phyloP scores from a whole-genome alignment of 30 jellyfish, hydroid and myxozoan genomes.

The Chrysaora quinquecirrha region DNA sequence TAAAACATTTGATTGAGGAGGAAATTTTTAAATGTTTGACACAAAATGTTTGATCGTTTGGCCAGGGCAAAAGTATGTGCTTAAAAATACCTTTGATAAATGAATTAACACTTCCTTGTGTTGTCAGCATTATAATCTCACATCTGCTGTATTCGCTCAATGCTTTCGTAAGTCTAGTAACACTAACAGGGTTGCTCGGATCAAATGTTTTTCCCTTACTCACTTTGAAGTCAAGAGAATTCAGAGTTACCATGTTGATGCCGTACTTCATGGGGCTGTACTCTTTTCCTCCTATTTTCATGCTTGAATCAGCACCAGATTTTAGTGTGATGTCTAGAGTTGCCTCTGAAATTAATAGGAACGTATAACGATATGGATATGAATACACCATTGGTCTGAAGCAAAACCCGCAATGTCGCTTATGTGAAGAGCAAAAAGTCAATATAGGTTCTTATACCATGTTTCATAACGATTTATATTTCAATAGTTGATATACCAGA shows the following conservation, averaged over 20 bases:
- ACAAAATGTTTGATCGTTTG: too few relatives aligned
- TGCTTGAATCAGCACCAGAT: slow-evolving; percentile 76
- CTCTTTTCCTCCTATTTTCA: slow-evolving; percentile 71
- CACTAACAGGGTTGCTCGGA: slow-evolving; percentile 15
- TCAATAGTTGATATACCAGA: too few relatives aligned
- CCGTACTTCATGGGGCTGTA: slow-evolving; percentile 80
- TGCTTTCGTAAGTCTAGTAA: slow-evolving; percentile 38
- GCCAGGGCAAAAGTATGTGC: too few relatives aligned
- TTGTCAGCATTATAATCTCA: slow-evolving; percentile 63
- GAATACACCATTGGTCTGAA: too few relatives aligned
- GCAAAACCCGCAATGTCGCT: too few relatives aligned
- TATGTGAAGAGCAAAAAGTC: too few relatives aligned
- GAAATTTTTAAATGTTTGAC: too few relatives aligned
- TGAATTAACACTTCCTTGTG: slow-evolving; percentile 76
- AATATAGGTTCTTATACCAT: neutral
- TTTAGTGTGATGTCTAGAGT: slow-evolving; percentile 25
- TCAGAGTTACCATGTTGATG: slow-evolving; percentile 60
- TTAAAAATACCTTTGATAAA: slow-evolving; percentile 44
- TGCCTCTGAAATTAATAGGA: slow-evolving; percentile 64
- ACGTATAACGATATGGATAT: too few relatives aligned
- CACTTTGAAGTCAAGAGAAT: slow-evolving; percentile 53
- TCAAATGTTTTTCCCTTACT: slow-evolving; percentile 68
- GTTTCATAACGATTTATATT: neutral
- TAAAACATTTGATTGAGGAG: too few relatives aligned
- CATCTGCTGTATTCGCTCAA: slow-evolving; percentile 27